Evolutionary conservation across 2,113 vertebrate genomes (phyloP).

Genomic region (Uria aalge): DNA sequence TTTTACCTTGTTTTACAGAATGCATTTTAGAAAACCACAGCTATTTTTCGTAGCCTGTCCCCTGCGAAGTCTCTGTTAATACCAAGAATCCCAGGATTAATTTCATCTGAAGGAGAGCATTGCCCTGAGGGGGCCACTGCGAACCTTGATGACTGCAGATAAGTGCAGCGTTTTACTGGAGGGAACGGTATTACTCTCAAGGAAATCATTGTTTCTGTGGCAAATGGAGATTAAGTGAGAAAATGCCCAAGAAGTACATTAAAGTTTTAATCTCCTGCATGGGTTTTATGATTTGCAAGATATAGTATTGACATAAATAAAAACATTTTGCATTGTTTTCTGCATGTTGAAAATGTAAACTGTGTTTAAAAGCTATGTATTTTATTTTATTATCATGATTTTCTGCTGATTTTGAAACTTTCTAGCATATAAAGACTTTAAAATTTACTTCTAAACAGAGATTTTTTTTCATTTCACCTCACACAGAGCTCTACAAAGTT

Average conservation of each 20-base stretch:
- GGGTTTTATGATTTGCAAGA: neutral
- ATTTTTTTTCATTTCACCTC: neutral
- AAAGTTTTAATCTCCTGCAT: neutral
- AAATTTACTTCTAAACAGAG: neutral
- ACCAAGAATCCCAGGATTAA: neutral
- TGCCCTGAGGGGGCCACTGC: neutral
- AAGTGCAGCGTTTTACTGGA: neutral
- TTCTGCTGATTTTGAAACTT: neutral
- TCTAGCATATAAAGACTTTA: neutral
- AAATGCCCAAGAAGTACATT: accelerated
- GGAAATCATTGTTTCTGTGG: neutral
- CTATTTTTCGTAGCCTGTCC: neutral
- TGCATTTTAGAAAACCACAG: neutral
- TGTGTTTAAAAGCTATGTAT: neutral
- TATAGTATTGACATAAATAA: neutral
- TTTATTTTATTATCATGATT: neutral
- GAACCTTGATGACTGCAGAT: neutral
- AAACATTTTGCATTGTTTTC: neutral
- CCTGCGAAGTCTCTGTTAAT: neutral
- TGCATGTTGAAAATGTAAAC: neutral
- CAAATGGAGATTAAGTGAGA: neutral
- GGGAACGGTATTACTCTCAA: neutral
- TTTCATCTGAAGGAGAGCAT: neutral
- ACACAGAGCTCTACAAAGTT: neutral
- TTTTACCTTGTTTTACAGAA: neutral